Evolutionary conservation across 92 coral and sea anemone species (phyloP).

Genomic region (Chrysogorgia sp.): DNA sequence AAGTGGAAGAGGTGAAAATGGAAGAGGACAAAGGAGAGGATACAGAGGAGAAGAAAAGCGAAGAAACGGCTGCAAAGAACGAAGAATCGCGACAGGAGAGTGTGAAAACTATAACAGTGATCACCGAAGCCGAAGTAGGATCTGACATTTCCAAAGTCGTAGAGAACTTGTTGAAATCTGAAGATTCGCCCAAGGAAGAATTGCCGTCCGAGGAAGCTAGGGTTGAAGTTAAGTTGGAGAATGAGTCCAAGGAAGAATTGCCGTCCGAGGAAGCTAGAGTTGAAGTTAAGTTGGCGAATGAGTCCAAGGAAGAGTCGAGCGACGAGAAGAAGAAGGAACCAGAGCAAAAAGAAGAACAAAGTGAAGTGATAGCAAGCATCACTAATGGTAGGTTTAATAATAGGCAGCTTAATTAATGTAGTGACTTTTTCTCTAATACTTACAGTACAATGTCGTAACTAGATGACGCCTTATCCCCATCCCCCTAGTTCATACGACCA

Average conservation of each 20-base stretch:
- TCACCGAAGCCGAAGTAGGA: background rate
- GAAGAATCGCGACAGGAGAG: background rate
- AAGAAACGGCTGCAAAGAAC: background rate
- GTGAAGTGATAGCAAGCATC: constrained; percentile 24
- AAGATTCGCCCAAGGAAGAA: background rate
- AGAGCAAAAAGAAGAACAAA: background rate
- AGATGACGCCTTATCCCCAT: no score
- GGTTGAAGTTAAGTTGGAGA: constrained; percentile 3
- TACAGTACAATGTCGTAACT: no score
- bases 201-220: background rate
- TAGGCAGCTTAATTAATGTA: no score
- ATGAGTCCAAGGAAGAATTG: background rate
- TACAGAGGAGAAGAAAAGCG: constrained; percentile 16
- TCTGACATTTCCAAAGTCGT: background rate
- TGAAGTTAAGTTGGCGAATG: background rate
- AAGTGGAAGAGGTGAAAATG: background rate
- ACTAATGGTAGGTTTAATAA: constrained; percentile 35
- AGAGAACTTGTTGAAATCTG: background rate
- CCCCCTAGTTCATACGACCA: no score
- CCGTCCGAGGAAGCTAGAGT: background rate
- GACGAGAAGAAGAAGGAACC: constrained; percentile 1
- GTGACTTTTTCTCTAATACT: no score
- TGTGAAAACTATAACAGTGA: background rate
- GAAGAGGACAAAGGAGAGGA: constrained; percentile 38
- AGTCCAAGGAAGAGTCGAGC: background rate